Base-by-base conservation (phyloP, 1,140 invertebrate genomes). In the Drosophila jambulina region DNA sequence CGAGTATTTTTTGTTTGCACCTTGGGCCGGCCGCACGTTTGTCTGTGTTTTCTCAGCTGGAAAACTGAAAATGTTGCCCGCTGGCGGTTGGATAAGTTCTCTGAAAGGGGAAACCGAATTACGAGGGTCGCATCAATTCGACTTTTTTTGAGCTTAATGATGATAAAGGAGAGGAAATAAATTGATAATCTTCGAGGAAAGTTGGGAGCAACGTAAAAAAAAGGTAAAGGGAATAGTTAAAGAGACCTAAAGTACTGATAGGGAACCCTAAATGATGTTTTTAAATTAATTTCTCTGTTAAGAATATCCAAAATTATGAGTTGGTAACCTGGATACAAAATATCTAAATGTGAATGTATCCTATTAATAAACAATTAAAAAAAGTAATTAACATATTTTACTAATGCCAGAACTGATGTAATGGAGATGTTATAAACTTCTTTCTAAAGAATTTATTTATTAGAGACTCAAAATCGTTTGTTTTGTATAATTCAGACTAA, bases 51-150 rank as follows among this genome's bases (percentile, higher is more conserved):
- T 59, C 64, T 82, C 76, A 80, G 58, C 62, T 86, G 82, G 59
- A 86, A 86, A 81, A 69, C 69, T 75, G 45, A 68, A 80, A 85
- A 84, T 84, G 82, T 84, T 57, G 59, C 63, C 60, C 64, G 51
- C 48, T 40, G 62, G 74, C 57, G 62, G 46, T 69, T 81, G 63
- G 75, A 40, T 64, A 69, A 62, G 49, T 77, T 72, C 61, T 67
- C 40, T 51, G 61, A 43, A 75, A 72, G 70, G 67, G 45, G 38
- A 60, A 43, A 60, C 70, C 70, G 68, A 74, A 74, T 74, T 72
- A 74, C 45, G 43, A 42, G 69, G 69, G 68, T 72, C 69, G 69
- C 54, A 51, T 72, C 67, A 60, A 46, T 32, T 36, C 40, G 34
- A 21, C 36, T 51, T 70, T 70, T 58, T 70, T 56, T 12, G 25